Base-by-base conservation (phyloP, 1,140 invertebrate species). In the Cydia splendana region DNA sequence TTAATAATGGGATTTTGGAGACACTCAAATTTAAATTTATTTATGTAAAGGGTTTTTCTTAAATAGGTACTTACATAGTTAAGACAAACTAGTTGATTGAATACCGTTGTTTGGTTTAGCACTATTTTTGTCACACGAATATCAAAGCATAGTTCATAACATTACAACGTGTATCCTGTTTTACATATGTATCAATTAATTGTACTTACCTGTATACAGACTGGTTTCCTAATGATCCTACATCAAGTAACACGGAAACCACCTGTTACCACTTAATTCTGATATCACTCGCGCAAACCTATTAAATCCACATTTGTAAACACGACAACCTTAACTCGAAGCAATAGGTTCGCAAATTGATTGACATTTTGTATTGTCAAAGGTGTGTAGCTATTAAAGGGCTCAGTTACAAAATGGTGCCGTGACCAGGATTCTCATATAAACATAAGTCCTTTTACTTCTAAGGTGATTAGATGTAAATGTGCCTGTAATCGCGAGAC, bases 221-320 rank as follows among this genome's bases (percentile, higher is more conserved):
- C 67, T 38, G 67, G 34, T 71, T 71, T 42, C 34, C 34, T 71
- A 71, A 71, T 71, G 67, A 71, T 34, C 67, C 67, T 38, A 24
- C 24, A 71, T 71, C 30, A 38, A 42, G 67, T 38, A 71, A 71
- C 67, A 71, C 67, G n/a, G 7, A 34, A 38, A 38, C 67, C 67
- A 71, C 67, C 67, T 71, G 67, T 71, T 38, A 71, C 67, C 67
- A 71, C 67, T 71, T 71, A 71, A 71, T 71, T 38, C 67, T 38
- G 67, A 38, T 71, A 71, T 71, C 34, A 71, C 67, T 67, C 30
- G 34, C 28, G 34, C 34, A 71, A 71, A 71, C 67, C 28, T 34
- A 30, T 69, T 69, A 34, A 20, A n/a, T 15, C 4, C 65, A 15
- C 13, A 6, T 42, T 0, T 13, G 3, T 18, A n/a, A 42, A 42